These are phyloP conservation scores for Machimus atricapillus DNA, from an alignment of 2,888 invertebrate species.

Conservation along the genomic window DNA sequence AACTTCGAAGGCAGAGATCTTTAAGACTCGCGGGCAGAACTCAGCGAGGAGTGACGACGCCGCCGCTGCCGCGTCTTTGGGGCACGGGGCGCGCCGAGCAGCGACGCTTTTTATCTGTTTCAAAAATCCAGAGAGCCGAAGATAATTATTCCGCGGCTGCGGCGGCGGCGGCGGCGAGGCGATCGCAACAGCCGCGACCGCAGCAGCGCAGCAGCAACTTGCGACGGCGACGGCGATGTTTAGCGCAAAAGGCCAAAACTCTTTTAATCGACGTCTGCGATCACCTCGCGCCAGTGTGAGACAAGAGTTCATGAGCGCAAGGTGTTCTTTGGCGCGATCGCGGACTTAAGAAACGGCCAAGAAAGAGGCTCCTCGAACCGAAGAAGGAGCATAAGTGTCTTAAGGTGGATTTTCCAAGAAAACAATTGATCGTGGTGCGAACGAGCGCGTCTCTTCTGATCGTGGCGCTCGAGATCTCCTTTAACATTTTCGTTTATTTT, in stretches of 20 bases:
- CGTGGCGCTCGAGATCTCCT: neutral
- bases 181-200: neutral
- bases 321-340: constrained; percentile 3
- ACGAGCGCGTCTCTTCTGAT: neutral
- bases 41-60: neutral
- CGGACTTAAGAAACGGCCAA: neutral
- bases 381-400: neutral
- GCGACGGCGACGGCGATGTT: neutral
- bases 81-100: neutral
- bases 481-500: neutral
- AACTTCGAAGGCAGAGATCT: neutral
- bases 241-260: constrained; percentile 39
- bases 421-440: neutral
- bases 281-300: constrained; percentile 38
- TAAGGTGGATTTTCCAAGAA: neutral
- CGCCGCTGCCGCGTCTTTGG: neutral
- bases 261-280: constrained; percentile 44
- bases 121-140: constrained; percentile 18
- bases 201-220: neutral
- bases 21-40: neutral
- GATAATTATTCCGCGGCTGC: constrained; percentile 6
- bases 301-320: constrained; percentile 7
- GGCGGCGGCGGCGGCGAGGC: neutral
- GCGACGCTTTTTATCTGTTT: constrained; percentile 7
- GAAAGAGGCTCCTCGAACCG: neutral